Evolutionary conservation across 2,113 vertebrate genomes (phyloP).

Genomic region (Copsychus sechellarum): DNA sequence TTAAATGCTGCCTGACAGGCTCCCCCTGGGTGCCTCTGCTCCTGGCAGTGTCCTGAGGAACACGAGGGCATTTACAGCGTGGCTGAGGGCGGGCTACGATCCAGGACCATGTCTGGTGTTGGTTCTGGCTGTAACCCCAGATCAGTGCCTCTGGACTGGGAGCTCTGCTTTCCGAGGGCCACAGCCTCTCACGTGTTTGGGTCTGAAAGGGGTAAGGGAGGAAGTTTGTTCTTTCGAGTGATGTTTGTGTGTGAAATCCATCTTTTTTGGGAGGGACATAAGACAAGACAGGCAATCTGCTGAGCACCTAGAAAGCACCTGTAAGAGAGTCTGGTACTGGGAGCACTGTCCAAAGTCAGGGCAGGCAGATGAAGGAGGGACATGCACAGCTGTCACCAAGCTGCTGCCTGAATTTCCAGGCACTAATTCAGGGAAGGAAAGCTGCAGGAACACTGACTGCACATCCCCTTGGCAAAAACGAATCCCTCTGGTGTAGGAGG

Average conservation of each 20-base stretch:
- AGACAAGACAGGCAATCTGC: too few species aligned
- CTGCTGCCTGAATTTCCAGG: not conserved
- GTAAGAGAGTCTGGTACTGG: not conserved
- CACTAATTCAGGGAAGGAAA: not conserved
- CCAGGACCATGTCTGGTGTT: not conserved
- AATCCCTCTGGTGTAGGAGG: not conserved
- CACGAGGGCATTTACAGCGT: not conserved
- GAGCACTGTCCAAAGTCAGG: not conserved
- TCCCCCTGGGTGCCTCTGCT: not conserved
- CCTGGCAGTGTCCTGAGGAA: not conserved
- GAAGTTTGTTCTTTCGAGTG: not conserved
- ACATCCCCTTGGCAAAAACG: not conserved
- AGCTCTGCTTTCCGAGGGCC: not conserved
- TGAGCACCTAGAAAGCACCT: not conserved
- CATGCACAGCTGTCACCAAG: not conserved
- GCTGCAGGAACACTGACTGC: not conserved
- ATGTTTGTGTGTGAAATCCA: not conserved
- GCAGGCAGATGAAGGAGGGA: not conserved
- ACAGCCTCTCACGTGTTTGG: rapidly evolving
- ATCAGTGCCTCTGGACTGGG: not conserved
- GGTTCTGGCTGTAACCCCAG: not conserved
- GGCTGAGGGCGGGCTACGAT: not conserved
- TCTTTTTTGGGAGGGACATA: not conserved
- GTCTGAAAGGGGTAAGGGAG: not conserved
- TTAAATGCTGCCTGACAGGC: not conserved